Percentiles rank a stretch among this genome's conserved stretches.
Evolutionary conservation across 1,140 invertebrate species (phyloP).

Genomic region (Steinernema feltiae): DNA sequence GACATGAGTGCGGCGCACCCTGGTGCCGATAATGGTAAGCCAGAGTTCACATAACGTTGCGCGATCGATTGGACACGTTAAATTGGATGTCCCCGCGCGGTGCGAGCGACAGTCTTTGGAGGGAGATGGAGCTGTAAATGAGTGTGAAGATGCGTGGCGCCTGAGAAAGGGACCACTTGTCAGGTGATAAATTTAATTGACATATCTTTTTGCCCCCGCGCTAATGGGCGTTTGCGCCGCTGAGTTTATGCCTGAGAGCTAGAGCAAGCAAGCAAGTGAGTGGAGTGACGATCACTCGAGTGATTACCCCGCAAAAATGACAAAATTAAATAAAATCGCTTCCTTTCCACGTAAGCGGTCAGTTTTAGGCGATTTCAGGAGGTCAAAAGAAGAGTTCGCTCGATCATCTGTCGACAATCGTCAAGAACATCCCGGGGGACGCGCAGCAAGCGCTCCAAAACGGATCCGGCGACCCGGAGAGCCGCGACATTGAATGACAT

Average conservation of each 20-base stretch:
- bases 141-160: neutral
- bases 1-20: neutral
- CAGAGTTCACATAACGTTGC: neutral
- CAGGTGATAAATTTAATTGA: slow-evolving; percentile 14
- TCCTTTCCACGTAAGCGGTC: neutral
- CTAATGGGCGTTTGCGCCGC: neutral
- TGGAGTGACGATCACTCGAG: neutral
- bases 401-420: slow-evolving; percentile 8
- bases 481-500: neutral
- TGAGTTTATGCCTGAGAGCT: slow-evolving; percentile 5
- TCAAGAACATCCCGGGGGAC: slow-evolving; percentile 12
- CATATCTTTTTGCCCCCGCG: slow-evolving; percentile 11
- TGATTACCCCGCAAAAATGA: slow-evolving; percentile 18
- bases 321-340: neutral
- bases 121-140: neutral
- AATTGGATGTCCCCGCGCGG: too few species aligned
- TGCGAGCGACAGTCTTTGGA: neutral
- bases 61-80: too few species aligned
- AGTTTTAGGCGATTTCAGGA: slow-evolving; percentile 16
- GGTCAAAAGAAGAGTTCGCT: slow-evolving; percentile 16
- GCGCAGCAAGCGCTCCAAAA: slow-evolving; percentile 6
- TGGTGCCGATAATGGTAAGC: neutral
- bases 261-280: too few species aligned
- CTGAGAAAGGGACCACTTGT: slow-evolving; percentile 6
- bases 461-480: slow-evolving; percentile 8